phyloP scores from a whole-genome alignment of 30 jellyfish, hydroid and myxozoan genomes.

The Cassiopea xamachana region DNA sequence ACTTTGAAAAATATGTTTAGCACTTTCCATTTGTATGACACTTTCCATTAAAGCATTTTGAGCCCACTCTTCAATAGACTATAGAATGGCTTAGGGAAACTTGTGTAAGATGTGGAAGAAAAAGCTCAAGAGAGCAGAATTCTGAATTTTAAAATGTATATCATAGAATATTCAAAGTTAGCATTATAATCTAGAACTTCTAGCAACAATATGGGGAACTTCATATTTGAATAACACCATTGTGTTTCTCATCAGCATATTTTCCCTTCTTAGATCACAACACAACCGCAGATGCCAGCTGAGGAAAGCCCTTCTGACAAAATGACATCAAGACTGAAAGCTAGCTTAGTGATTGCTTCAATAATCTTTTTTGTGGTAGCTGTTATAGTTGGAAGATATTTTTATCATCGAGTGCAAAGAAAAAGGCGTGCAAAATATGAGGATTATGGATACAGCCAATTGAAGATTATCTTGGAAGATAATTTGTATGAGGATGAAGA shows the following conservation, averaged over 20 bases:
- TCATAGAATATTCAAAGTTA: no score
- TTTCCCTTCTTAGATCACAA: neutral
- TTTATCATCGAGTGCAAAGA: constrained; percentile 43
- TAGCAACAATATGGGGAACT: no score
- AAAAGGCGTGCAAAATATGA: constrained; percentile 58
- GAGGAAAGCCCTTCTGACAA: neutral
- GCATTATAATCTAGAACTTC: no score
- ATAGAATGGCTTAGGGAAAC: no score
- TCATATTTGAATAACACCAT: neutral
- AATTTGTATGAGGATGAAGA: constrained; percentile 57
- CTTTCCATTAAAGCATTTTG: no score
- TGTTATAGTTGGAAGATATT: constrained; percentile 31
- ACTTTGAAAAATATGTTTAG: no score
- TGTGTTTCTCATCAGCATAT: neutral
- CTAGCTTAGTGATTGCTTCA: constrained; percentile 61
- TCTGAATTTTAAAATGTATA: no score
- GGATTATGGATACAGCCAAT: constrained; percentile 80
- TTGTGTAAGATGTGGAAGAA: no score
- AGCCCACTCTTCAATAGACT: no score
- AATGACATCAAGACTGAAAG: constrained; percentile 48
- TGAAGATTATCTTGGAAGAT: constrained; percentile 53
- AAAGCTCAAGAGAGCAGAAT: no score
- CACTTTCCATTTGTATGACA: no score
- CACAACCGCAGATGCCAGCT: neutral
- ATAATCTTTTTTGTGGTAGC: constrained; percentile 49